A percentile compares a stretch with the other conserved stretches of the same genome.
Conservation (phyloP, 2,113 vertebrate species). For the mouse (Mus musculus) region GRCm39 chr16:4558501-4559000, state of each 20-base stretch:
- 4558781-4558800: neutral
- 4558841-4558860: neutral
- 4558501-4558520: neutral
- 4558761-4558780: neutral
- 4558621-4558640: neutral
- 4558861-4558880: neutral
- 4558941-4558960: neutral
- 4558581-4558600: neutral
- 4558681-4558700: neutral
- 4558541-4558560: neutral
- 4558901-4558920: neutral
- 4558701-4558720: neutral
- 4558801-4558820: neutral
- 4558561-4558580: neutral
- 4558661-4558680: conserved; percentile 12
- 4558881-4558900: neutral
- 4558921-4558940: too few species aligned
- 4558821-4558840: neutral
- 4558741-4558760: neutral
- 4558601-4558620: neutral
- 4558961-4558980: neutral
- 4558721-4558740: neutral
- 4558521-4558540: neutral
- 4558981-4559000: neutral
- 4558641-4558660: neutral